These are phyloP conservation scores for Hemibagrus guttatus DNA, from an alignment of 2,797 vertebrate genomes.

Conservation along the genomic window DNA sequence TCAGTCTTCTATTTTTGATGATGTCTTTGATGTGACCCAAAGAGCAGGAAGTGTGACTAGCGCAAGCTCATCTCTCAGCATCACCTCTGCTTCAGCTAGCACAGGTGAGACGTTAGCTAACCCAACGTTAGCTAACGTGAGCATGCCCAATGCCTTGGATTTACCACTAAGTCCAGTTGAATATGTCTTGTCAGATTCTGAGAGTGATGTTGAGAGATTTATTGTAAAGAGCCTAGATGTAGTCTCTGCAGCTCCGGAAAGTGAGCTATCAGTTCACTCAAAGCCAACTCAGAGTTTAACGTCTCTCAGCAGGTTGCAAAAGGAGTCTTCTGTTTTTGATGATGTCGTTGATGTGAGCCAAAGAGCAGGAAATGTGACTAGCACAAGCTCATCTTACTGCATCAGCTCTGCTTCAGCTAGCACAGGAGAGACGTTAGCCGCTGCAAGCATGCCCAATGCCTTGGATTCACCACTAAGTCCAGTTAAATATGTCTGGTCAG, in stretches of 20 bases:
- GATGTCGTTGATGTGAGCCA: neutral
- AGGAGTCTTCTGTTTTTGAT: neutral
- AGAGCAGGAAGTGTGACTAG: neutral
- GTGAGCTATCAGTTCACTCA: neutral
- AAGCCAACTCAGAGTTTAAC: neutral
- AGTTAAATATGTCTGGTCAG: neutral
- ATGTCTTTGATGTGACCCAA: neutral
- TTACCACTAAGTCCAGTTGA: neutral
- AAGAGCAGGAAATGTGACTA: neutral
- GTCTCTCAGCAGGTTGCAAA: neutral
- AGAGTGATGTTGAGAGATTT: no score
- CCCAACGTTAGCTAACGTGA: no score
- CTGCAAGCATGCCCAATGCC: neutral
- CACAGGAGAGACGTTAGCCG: neutral
- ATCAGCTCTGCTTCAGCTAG: neutral
- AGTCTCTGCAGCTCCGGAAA: neutral
- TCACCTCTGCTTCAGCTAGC: neutral
- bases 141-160: neutral
- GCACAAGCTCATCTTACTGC: neutral
- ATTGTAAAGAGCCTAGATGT: no score
- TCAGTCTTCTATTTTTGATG: neutral
- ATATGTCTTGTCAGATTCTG: neutral
- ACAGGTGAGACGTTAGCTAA: neutral
- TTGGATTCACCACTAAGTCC: neutral
- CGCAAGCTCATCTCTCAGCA: neutral